A percentile compares a stretch with the other conserved stretches of the same genome.
Evolutionary conservation across 2,888 invertebrate genomes (phyloP).

Genomic region (Boloria selene): DNA sequence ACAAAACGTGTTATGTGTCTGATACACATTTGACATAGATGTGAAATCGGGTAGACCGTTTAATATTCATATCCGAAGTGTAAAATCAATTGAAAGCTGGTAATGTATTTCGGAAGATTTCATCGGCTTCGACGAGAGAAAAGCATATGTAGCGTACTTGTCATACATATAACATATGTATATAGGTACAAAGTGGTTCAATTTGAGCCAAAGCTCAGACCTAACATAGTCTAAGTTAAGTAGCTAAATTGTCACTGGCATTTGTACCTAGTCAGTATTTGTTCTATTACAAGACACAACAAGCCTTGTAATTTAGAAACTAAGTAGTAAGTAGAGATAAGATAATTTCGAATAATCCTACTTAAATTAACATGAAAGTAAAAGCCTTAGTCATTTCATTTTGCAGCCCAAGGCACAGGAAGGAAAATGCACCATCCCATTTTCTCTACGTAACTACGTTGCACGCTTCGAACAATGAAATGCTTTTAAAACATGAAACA

Average conservation of each 20-base stretch:
- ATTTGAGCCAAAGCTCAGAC: slow-evolving; percentile 4
- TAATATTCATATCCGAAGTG: slow-evolving; percentile 27
- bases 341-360: slow-evolving; percentile 22
- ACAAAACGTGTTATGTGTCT: slow-evolving; percentile 33
- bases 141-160: background rate
- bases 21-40: slow-evolving; percentile 28
- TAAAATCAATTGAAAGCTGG: slow-evolving; percentile 22
- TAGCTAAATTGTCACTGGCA: slow-evolving; percentile 28
- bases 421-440: slow-evolving; percentile 74
- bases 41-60: slow-evolving; percentile 28
- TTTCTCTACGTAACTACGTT: slow-evolving; percentile 72
- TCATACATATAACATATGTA: background rate
- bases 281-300: slow-evolving; percentile 29
- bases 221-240: slow-evolving; percentile 12
- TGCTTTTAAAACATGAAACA: slow-evolving; percentile 78
- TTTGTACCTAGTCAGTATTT: slow-evolving; percentile 28
- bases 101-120: slow-evolving; percentile 13
- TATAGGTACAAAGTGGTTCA: slow-evolving; percentile 1
- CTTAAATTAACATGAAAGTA: slow-evolving; percentile 28
- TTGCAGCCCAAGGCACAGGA: slow-evolving; percentile 73
- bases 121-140: background rate
- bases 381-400: slow-evolving; percentile 68
- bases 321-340: slow-evolving; percentile 19
- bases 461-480: slow-evolving; percentile 77
- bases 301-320: slow-evolving; percentile 24